Conservation (phyloP, 2,113 vertebrate species). For the Thryonomys swinderianus region DNA sequence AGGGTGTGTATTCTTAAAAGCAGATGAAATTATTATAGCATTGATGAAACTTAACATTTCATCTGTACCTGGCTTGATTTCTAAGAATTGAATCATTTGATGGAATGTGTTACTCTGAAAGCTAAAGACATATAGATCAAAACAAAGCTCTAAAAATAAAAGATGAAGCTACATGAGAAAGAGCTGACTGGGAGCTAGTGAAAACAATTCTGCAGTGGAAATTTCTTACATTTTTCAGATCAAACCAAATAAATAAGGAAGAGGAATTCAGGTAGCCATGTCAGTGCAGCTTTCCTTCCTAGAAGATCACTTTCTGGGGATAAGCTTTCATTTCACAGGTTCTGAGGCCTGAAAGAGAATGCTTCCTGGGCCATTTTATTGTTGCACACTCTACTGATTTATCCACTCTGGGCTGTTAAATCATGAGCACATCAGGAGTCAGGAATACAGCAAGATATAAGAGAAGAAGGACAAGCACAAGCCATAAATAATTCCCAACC, state of each 20-base stretch:
- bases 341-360: conserved; percentile 19
- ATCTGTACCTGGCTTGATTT: conserved; percentile 58
- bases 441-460: background rate
- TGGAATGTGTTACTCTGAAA: conserved; percentile 52
- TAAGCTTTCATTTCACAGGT: conserved; percentile 15
- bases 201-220: conserved; percentile 26
- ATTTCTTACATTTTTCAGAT: conserved; percentile 66
- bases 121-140: conserved; percentile 64
- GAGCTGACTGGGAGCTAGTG: background rate
- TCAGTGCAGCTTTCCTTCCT: conserved; percentile 12
- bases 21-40: conserved; percentile 8
- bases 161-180: conserved; percentile 48
- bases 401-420: background rate
- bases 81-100: conserved; percentile 66
- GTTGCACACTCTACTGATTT: conserved; percentile 13
- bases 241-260: conserved; percentile 59
- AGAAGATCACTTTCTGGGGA: background rate
- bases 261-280: background rate
- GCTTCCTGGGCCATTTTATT: background rate
- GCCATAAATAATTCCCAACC: conserved; percentile 7
- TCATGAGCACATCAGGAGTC: background rate
- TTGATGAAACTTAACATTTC: conserved; percentile 35
- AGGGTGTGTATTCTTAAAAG: conserved; percentile 52
- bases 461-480: background rate
- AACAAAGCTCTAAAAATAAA: conserved; percentile 76